phyloP scores from a whole-genome alignment of 2,797 vertebrate species.

The Rhinella marina region DNA sequence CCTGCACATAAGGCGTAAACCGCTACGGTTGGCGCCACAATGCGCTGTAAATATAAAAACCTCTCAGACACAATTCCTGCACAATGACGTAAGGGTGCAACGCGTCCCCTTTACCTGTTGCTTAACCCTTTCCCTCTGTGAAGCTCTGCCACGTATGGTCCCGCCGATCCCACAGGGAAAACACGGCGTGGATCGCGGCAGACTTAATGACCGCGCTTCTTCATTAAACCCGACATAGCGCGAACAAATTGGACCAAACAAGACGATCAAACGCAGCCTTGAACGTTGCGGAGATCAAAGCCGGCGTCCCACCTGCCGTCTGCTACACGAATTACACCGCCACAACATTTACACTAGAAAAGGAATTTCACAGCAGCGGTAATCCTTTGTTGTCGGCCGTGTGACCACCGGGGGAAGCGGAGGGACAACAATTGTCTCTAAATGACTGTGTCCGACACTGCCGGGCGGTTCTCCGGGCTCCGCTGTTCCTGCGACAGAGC shows the following conservation, averaged over 20 bases:
- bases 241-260: constrained; percentile 45
- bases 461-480: not conserved
- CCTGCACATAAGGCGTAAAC: too few relatives aligned
- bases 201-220: constrained; percentile 4
- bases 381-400: constrained; percentile 39
- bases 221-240: constrained; percentile 27
- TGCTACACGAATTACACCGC: constrained; percentile 33
- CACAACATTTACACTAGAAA: constrained; percentile 40
- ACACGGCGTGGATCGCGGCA: not conserved
- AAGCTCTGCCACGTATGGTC: too few relatives aligned
- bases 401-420: not conserved
- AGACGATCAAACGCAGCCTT: constrained; percentile 46
- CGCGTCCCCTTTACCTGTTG: not conserved
- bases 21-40: too few relatives aligned
- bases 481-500: not conserved
- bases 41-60: not conserved
- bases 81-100: not conserved
- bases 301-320: constrained; percentile 46
- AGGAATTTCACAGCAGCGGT: constrained; percentile 11
- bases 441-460: constrained; percentile 32
- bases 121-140: not conserved
- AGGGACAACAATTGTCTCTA: constrained; percentile 27
- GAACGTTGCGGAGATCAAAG: constrained; percentile 40
- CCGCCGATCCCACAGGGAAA: not conserved
- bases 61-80: not conserved